Base-by-base conservation (phyloP, 2,888 invertebrate species). In the Plagodis dolabraria region DNA sequence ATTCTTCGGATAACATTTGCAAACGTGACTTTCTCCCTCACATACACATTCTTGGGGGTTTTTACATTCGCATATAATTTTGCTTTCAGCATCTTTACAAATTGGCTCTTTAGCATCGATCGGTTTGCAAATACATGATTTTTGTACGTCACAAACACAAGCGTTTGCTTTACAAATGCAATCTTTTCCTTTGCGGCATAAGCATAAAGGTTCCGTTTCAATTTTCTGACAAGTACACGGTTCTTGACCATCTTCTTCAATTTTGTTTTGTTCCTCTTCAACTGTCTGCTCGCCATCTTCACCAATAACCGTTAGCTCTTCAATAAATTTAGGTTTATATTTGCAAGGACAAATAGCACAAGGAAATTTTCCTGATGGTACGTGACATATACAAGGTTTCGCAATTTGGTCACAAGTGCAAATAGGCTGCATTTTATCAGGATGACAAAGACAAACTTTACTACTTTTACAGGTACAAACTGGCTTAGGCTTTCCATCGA, bases 311-410 rank as follows among this genome's bases (percentile, higher is more conserved):
- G 69, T 63, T 7, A 63, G 55, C 11, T 72, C 61, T 34, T 71
- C 56, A 10, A 36, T 44, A 35, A 60, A 57, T 55, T 64, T 74
- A 7, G 84, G 83, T 60, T 87, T 86, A 58, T 69, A 57, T 69
- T 83, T 77, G 68, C 92, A 92, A 40, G 67, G 68, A 62, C 92
- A 92, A 55, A 85, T 54, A 43, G 88, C 84, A 56, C 64, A 74
- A n/a, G 89, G 85, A 72, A 75, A 85, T 60, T 80, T 83, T 34
- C 68, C 77, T 0, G 77, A 72, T 55, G 38, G 51, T 45, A 45
- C 47, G 43, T 80, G 64, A 64, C 92, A 92, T 58, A 87, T 65
- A 63, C 92, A 91, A 35, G 89, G 89, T 63, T 85, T 88, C n/a
- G 83, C 76, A 34, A 90, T 63, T 12, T 79, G 45, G 5, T 73